Conservation (phyloP, 2,113 vertebrate species). For the Eolophus roseicapilla region DNA sequence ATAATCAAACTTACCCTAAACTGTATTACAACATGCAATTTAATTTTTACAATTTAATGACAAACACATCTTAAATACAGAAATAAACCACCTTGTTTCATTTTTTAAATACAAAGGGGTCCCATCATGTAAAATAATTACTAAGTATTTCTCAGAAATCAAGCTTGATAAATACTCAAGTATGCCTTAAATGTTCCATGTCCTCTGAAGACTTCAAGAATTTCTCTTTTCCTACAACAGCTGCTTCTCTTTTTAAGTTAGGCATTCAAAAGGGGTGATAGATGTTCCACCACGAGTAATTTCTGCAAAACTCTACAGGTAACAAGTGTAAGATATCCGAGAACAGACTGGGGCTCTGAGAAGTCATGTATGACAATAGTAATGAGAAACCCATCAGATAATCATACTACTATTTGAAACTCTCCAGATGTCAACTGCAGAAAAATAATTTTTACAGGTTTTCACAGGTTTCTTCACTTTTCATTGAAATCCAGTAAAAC, state of each 20-base stretch:
- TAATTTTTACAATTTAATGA: background rate
- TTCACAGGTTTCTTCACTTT: background rate
- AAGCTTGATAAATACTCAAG: background rate
- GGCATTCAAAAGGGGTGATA: background rate
- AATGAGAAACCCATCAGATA: background rate
- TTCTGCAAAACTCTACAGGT: background rate
- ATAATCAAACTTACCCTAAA: background rate
- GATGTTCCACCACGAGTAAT: background rate
- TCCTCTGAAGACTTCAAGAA: background rate
- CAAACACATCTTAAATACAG: background rate
- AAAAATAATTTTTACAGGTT: background rate
- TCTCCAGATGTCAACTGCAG: background rate
- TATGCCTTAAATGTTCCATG: rapidly evolving
- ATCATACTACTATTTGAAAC: background rate
- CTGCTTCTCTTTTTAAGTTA: background rate
- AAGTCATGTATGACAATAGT: background rate
- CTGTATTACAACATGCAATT: background rate
- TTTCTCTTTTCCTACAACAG: background rate
- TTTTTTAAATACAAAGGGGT: background rate
- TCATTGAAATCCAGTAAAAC: background rate
- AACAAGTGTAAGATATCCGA: background rate
- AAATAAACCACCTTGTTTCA: background rate
- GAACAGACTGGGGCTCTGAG: background rate
- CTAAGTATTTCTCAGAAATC: background rate
- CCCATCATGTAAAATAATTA: background rate